Evolutionary conservation across 2,888 invertebrate genomes (phyloP), one percentile per base, ranked within the genome.

Genomic region (Ormyrus thymus): DNA sequence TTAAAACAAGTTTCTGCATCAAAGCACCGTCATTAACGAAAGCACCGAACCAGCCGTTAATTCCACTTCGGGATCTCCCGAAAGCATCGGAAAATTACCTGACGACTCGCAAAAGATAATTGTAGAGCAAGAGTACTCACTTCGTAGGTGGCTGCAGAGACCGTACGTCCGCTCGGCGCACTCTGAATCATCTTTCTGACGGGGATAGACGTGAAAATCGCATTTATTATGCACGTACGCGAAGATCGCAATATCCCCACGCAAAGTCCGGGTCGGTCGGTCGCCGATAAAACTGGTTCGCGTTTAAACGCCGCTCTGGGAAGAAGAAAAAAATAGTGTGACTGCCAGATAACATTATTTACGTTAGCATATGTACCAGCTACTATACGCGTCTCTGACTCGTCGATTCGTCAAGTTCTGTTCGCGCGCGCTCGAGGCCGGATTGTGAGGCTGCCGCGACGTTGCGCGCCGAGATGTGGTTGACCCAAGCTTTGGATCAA

Each of bases 161-260:
- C 8, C 61, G 81, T 65, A 48, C 81, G 62, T 74, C 74, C 71
- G 13, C 72, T 76, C 48, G 81, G 11, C 68, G 77, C 81, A 78
- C 71, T 83, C 15, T 81, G 85, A 79, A 82, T 82, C 84, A 84
- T 84, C 82, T 78, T 85, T 62, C 76, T 83, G 46, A 77, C 80
- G 59, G 83, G 72, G 81, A 50, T 81, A 81, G 85, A 78, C 84
- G 86, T 87, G 73, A 81, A 73, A 74, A 84, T 72, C 53, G 13
- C 58, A 71, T 77, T 71, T 71, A 71, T 77, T 73, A 56, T 68
- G 73, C 61, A 78, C 62, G 72, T 53, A 15, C 29, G 15, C 59
- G 29, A 53, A 55, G 56, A 58, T 78, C 50, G 61, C 45, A 53
- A 29, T 46, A 13, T 53, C 48, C 11, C 62, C 70, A 48, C 66